Base-by-base conservation (phyloP, 1,140 invertebrate genomes). In the Drosophila mayri region DNA sequence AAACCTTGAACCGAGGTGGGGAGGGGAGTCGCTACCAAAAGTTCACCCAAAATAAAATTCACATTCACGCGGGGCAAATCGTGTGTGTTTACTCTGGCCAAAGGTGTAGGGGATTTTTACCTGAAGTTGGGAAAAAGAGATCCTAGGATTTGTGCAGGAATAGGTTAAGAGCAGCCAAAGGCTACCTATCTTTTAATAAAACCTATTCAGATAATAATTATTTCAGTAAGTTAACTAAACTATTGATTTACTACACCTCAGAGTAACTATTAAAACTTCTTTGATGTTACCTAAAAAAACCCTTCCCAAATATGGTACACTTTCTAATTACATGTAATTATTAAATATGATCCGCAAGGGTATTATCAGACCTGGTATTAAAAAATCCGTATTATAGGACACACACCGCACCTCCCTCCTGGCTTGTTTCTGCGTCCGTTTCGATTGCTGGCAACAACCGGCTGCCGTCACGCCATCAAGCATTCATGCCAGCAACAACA, bases 381-480 rank as follows among this genome's bases (percentile, higher is more conserved):
- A 57, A 18, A 40, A 22, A 40, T 12, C 14, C 50, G 4, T 18
- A 30, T 4, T 11, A 5, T 22, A 3, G 25, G 1, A 18, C 30
- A 35, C n/a, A 18, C 25, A 25, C 25, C 4, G 4, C 32, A 10
- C 9, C 25, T 28, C n/a, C 10, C 5, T 14, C 40, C 58, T 38
- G 44, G 12, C 0, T 10, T 63, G 67, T 44, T 79, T 54, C 58
- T 60, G 50, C 46, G 71, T 54, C 77, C 77, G 61, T 88, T 88
- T 82, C 83, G 79, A 90, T 90, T 84, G 84, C 81, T 88, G 84
- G 84, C 84, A 90, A 84, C 85, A 90, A 88, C 84, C 82, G 84
- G 81, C 85, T 85, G 85, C 85, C 81, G 85, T 85, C 85, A 90
- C 85, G 85, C 86, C 77, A 90, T 88, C 85, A 88, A 90, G 85